Base-by-base conservation (phyloP, 2,797 vertebrate genomes). In the Pteronotus mesoamericanus region DNA sequence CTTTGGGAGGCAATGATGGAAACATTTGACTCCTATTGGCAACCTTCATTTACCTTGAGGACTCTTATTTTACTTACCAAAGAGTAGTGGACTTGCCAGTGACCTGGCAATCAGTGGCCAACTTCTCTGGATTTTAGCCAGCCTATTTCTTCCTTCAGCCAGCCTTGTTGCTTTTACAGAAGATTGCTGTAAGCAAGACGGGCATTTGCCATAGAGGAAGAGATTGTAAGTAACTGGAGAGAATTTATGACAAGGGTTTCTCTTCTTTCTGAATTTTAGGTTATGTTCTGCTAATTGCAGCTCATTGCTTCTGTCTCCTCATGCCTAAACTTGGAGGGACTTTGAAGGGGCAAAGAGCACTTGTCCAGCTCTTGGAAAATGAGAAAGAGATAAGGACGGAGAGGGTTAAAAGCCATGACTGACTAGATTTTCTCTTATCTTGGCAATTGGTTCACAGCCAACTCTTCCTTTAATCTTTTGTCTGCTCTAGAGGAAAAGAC, bases 351-450 rank as follows among this genome's bases (percentile, higher is more conserved):
- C 77, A 21, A 32, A 86, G 92, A 92, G 6, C 68, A 57, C 71
- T 32, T 3, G 3, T 75, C 85, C 21, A 34, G 69, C 24, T 66
- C 51, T 21, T 3, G 61, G 80, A 90, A 86, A 93, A 83, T 59
- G 53, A 89, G 69, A 87, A 16, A 53, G 48, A 94, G 72, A 71
- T 86, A 94, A 95, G 51, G 75, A 93, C 42, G 26, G 66, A 97
- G 68, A 94, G 37, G 55, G 92, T 97, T 92, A 82, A 93, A 94
- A 96, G 57, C 42, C 92, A 64, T 16, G 21, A 71, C 59, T 93
- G 95, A 68, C 94, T 87, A 90, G 90, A 82, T 75, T 97, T 95
- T 92, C 72, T 95, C 93, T 97, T 94, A 90, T 88, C 84, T 94
- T 87, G 61, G 72, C 42, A 86, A 69, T 72, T 96, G 94, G 89